Percentiles rank a stretch among this genome's conserved stretches.
phyloP scores from a whole-genome alignment of 2,113 vertebrate genomes.

The Odocoileus virginianus region DNA sequence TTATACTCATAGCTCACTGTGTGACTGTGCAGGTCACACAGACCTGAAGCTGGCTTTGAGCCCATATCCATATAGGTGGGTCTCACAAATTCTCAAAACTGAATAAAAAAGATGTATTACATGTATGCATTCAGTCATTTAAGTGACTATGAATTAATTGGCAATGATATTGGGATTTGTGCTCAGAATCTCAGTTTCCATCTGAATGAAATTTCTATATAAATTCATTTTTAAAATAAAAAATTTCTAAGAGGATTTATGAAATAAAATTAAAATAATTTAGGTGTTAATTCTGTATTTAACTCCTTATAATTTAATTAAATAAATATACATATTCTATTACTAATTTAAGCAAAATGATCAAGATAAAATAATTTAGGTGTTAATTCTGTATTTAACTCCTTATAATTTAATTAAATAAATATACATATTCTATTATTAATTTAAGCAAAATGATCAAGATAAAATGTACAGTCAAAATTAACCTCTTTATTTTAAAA shows the following conservation, averaged over 20 bases:
- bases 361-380: background rate
- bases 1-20: fast-evolving
- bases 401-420: background rate
- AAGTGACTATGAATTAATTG: background rate
- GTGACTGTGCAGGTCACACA: background rate
- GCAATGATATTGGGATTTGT: background rate
- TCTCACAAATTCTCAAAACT: background rate
- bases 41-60: background rate
- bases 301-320: background rate
- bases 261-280: background rate
- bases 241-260: background rate
- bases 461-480: background rate
- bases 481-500: background rate
- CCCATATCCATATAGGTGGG: background rate
- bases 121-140: background rate
- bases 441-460: background rate
- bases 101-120: background rate
- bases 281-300: background rate
- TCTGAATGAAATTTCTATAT: background rate
- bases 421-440: background rate
- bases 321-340: background rate
- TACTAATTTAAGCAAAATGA: background rate
- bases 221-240: background rate
- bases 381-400: background rate
- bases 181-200: background rate